Evolutionary conservation across 1,140 invertebrate species (phyloP).

Genomic region (Apis cerana): DNA sequence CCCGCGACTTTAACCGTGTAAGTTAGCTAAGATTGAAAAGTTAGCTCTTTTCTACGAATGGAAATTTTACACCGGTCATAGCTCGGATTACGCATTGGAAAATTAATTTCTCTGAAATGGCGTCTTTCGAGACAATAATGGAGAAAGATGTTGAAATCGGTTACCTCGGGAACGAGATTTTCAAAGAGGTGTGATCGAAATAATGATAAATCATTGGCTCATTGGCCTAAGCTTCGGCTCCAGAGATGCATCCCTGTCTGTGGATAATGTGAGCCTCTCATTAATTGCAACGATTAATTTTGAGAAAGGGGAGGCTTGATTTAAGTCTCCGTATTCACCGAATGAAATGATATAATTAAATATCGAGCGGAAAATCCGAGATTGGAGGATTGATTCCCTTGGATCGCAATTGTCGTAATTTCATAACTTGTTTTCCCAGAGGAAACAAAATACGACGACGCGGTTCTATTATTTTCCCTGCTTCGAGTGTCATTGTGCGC

Average conservation of each 20-base stretch:
- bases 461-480: not conserved
- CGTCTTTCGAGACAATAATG: not conserved
- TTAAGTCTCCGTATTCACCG: not conserved
- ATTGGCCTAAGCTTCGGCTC: not conserved
- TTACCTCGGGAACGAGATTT: not conserved
- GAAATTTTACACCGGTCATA: not conserved
- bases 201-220: constrained; percentile 57
- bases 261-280: not conserved
- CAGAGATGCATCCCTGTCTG: not conserved
- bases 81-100: not conserved
- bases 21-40: not conserved
- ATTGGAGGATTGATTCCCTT: not conserved
- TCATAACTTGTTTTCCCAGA: no score
- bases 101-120: constrained; percentile 19
- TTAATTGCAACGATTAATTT: constrained; percentile 44
- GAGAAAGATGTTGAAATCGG: no score
- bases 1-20: not conserved
- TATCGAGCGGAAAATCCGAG: constrained; percentile 4
- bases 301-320: constrained; percentile 18
- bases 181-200: not conserved
- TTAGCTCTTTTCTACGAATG: not conserved
- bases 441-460: no score
- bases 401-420: not conserved
- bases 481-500: not conserved
- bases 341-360: constrained; percentile 41